Conservation (phyloP, 2,888 invertebrate species). For the Nasonovia ribisnigri region DNA sequence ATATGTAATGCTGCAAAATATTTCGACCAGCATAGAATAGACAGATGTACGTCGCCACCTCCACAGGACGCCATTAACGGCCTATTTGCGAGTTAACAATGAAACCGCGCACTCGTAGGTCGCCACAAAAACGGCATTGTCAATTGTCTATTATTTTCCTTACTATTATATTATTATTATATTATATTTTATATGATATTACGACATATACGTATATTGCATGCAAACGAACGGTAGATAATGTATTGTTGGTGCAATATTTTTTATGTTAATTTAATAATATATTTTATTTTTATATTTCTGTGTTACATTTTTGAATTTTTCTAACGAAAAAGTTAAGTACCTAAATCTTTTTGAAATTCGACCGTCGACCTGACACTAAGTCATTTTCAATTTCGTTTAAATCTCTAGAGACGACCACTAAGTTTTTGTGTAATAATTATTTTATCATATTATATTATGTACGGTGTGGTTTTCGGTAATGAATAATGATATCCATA, state of each 20-base stretch:
- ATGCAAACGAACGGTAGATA: background rate
- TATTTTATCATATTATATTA: background rate
- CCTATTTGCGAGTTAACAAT: constrained; percentile 17
- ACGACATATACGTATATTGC: background rate
- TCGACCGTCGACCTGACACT: background rate
- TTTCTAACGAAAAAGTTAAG: background rate
- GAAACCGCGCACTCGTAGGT: background rate
- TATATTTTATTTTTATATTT: background rate
- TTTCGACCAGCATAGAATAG: background rate
- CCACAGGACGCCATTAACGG: constrained; percentile 8
- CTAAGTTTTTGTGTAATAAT: background rate
- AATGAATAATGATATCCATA: too few relatives aligned
- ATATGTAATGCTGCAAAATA: background rate
- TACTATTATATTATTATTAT: background rate
- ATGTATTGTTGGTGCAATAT: background rate
- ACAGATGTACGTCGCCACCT: background rate
- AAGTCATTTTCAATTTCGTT: background rate
- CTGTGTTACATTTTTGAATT: background rate
- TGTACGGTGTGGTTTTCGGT: too few relatives aligned
- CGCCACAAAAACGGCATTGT: background rate
- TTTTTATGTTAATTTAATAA: background rate
- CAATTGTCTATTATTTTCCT: background rate
- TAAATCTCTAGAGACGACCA: background rate
- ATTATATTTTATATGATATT: background rate
- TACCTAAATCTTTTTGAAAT: background rate